A percentile compares a stretch with the other conserved stretches of the same genome.
phyloP scores from a whole-genome alignment of 2,888 invertebrate species.

The Chymomyza amoena region DNA sequence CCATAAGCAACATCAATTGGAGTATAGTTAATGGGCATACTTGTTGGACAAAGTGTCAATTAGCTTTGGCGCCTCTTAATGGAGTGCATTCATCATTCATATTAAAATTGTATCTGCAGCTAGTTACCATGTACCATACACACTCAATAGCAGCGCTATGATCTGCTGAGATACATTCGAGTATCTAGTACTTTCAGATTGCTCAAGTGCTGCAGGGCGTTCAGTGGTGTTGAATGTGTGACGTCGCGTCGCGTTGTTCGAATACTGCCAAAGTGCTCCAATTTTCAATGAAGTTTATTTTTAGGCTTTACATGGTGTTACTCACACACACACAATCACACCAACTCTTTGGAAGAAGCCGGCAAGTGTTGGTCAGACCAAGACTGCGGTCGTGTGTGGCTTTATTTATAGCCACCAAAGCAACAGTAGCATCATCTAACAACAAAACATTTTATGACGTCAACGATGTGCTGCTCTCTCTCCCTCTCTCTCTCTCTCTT shows the following conservation, averaged over 20 bases:
- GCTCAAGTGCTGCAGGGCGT: not conserved
- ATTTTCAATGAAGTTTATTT: constrained; percentile 72
- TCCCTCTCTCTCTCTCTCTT: not conserved
- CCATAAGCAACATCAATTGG: not conserved
- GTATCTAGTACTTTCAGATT: not conserved
- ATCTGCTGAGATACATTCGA: not conserved
- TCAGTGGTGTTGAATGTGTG: not conserved
- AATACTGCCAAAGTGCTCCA: constrained; percentile 50
- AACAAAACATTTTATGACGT: constrained; percentile 58
- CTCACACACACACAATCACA: not conserved
- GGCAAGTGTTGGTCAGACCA: constrained; percentile 1
- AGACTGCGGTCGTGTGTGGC: constrained; percentile 49
- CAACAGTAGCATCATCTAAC: not conserved
- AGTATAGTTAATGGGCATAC: not conserved
- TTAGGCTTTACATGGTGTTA: constrained; percentile 43
- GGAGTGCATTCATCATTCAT: not conserved
- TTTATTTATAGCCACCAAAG: constrained; percentile 47
- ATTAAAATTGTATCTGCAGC: not conserved
- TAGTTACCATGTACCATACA: not conserved
- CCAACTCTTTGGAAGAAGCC: not conserved
- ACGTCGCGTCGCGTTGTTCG: constrained; percentile 10
- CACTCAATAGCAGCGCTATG: not conserved
- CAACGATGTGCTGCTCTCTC: constrained; percentile 35
- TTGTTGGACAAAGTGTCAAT: not conserved
- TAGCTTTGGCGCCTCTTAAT: not conserved